Conservation (phyloP, 37 sponge, comb jelly and placozoan genomes). For the Mnemiopsis leidyi region DNA sequence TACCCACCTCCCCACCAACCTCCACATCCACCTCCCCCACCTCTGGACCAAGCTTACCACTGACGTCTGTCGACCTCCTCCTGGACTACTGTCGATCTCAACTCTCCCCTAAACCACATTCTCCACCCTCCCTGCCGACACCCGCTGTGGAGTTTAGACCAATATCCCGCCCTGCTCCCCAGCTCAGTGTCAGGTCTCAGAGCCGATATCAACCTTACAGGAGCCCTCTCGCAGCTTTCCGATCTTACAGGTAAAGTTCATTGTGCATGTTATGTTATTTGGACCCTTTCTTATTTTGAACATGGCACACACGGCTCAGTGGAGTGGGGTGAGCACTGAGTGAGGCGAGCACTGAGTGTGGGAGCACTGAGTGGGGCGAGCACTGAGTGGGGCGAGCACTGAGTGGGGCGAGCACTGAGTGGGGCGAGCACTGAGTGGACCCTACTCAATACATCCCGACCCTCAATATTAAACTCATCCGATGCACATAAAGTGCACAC, state of each 20-base stretch:
- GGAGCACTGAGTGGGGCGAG: too few species aligned
- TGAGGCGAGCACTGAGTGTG: too few species aligned
- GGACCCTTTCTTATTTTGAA: too few species aligned
- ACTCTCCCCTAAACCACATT: neutral
- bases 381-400: too few species aligned
- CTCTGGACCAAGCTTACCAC: neutral
- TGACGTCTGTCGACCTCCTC: neutral
- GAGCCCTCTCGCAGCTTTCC: constrained; percentile 24
- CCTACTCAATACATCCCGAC: too few species aligned
- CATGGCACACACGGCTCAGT: too few species aligned
- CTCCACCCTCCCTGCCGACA: neutral
- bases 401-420: too few species aligned
- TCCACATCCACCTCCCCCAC: neutral
- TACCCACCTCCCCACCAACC: neutral
- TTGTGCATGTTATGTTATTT: too few species aligned
- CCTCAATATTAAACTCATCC: too few species aligned
- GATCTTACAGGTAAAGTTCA: constrained; percentile 64
- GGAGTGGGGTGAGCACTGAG: too few species aligned
- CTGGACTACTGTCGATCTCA: neutral
- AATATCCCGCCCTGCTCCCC: neutral
- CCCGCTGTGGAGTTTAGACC: neutral
- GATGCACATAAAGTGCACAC: too few species aligned
- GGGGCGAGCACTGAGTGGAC: too few species aligned
- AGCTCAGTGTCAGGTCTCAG: neutral
- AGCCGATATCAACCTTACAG: neutral